Conservation (phyloP, 2,113 vertebrate genomes). For the Ciconia maguari region DNA sequence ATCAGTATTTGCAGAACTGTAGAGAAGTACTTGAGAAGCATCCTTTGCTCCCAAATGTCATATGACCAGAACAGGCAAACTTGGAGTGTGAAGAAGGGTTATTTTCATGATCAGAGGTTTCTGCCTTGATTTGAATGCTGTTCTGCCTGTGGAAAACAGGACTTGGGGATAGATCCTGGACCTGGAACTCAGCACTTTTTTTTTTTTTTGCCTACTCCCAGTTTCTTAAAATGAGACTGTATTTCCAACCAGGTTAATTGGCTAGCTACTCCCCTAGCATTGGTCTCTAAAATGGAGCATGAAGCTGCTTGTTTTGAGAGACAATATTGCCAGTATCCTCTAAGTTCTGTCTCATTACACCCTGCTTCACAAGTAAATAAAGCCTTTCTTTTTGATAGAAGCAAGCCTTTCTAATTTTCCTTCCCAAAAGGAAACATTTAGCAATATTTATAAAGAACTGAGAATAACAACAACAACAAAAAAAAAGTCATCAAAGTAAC, state of each 20-base stretch:
- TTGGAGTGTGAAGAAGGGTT: background rate
- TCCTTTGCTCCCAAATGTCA: background rate
- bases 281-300: background rate
- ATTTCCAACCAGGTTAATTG: background rate
- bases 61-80: background rate
- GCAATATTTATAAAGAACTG: background rate
- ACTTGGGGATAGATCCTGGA: background rate
- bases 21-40: background rate
- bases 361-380: background rate
- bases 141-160: background rate
- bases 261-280: background rate
- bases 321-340: background rate
- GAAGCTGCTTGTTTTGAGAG: background rate
- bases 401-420: background rate
- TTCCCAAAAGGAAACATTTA: background rate
- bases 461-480: background rate
- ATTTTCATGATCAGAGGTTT: background rate
- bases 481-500: background rate
- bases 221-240: background rate
- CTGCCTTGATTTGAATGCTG: background rate
- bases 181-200: background rate
- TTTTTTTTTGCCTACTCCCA: no score
- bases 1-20: background rate
- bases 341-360: background rate
- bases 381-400: background rate